Evolutionary conservation across 2,113 vertebrate genomes (phyloP), one percentile per base, ranked within the genome.

Genomic region (Coreoperca whiteheadi): DNA sequence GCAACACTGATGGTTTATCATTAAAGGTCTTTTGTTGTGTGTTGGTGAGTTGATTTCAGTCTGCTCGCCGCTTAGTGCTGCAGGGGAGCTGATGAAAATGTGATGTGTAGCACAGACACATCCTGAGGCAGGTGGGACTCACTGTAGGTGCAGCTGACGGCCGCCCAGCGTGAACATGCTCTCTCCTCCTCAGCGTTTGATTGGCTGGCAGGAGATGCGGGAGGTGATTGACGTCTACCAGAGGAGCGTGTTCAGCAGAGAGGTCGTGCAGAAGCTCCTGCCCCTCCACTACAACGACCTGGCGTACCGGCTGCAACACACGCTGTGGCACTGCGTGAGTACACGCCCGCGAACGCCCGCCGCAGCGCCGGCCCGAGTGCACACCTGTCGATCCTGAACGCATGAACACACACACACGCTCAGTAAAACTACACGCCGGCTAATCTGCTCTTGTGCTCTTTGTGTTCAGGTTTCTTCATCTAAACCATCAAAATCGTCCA

Each of bases 121-220:
- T 48, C 46, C 15, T 48, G 46, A 48, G 46, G 46, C 4, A 18
- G 46, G 46, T 1, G 16, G 46, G 46, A 18, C 43, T 15, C 1
- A 41, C 37, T 7, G 37, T 39, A 12, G 12, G 41, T 43, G 41
- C 4, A 12, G 12, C 43, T 46, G 30, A 51, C 21, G 56, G 9
- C n/a, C n/a, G 23, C 15, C 30, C 23, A 65, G 61, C 28, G 37
- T 37, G 18, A 48, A 34, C 59, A 10, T 39, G 4, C 15, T 28
- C 50, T 68, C 16, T 32, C 16, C 39, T 83, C 72, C 57, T 73
- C 87, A 94, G 93, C 64, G 1, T 6, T 4, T 0, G 18, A 87
- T 94, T 84, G 91, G 93, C 80, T 92, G 93, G 93, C 34, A 72
- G 82, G 92, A 94, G 74, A 16, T 92, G 6, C n/a, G 18, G 53